phyloP scores from a whole-genome alignment of 2,888 invertebrate species.

The Brenthis hecate region DNA sequence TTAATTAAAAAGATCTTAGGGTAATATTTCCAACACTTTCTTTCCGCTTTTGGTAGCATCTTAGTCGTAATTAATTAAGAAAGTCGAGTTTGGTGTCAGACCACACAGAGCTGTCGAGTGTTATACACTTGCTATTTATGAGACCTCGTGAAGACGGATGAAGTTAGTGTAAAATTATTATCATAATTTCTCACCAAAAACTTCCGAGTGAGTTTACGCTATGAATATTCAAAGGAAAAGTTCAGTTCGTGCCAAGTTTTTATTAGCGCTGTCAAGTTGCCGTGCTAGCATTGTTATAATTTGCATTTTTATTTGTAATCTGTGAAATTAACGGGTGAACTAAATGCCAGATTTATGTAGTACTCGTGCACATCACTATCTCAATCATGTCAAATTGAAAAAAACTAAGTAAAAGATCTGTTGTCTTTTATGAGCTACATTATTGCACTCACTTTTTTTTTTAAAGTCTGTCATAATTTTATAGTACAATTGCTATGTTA shows the following conservation, averaged over 20 bases:
- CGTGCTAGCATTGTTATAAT: conserved; percentile 60
- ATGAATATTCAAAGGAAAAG: conserved; percentile 79
- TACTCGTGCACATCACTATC: not conserved
- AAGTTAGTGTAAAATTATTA: conserved; percentile 71
- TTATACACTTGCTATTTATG: conserved; percentile 31
- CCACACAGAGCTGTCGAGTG: conserved; percentile 29
- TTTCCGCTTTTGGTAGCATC: conserved; percentile 12
- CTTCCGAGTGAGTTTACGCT: conserved; percentile 72
- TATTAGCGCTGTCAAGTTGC: conserved; percentile 72
- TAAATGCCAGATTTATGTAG: conserved; percentile 2
- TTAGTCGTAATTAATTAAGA: conserved; percentile 28
- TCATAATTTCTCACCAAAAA: conserved; percentile 79
- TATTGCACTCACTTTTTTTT: too few species aligned
- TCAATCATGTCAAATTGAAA: too few species aligned
- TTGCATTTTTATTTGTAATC: conserved; percentile 54
- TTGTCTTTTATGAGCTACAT: too few species aligned
- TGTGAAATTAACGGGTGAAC: conserved; percentile 8
- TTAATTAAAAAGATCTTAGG: conserved; percentile 19
- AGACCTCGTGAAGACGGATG: conserved; percentile 67
- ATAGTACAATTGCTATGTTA: too few species aligned
- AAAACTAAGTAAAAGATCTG: too few species aligned
- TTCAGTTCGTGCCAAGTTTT: conserved; percentile 71
- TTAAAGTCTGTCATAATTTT: too few species aligned
- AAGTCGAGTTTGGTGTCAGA: conserved; percentile 25
- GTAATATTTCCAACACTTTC: conserved; percentile 11